Evolutionary conservation across 2,888 invertebrate genomes (phyloP), one percentile per base, ranked within the genome.

Genomic region (Drosophila recens): DNA sequence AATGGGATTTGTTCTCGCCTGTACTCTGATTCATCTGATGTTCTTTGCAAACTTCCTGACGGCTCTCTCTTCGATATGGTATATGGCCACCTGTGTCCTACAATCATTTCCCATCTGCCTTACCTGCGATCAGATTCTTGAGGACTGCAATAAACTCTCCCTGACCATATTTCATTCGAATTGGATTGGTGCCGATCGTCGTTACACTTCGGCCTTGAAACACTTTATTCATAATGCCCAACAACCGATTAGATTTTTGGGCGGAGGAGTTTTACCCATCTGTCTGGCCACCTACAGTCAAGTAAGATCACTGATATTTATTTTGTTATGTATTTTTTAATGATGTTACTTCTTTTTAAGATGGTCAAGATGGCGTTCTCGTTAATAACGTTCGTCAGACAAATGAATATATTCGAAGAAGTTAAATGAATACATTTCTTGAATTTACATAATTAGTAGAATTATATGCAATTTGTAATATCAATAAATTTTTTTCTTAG

Each of bases 351-450:
- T 17, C 6, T 13, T 11, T 61, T 45, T 8, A 13, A 74, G 73
- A 57, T 69, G 30, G 59, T 69, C 15, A 74, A 74, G 6, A 53
- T 74, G 43, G 63, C 64, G 1, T 74, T 74, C 34, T 74, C 75
- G 0, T 13, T 74, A 17, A 57, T 69, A n/a, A 54, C 75, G 1
- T 75, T 62, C 9, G 56, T 69, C 0, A 64, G 38, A 11, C 69
- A 74, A 42, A 75, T 61, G 59, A 49, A 53, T 27, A 48, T 74
- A 10, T 64, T 75, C 20, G 70, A 65, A 5, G 57, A 62, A n/a
- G 20, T 61, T 3, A 56, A 61, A 11, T 27, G 9, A 43, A 46
- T 46, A 23, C n/a, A 3, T 11, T 17, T 23, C 13, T 10, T 15
- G 1, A 23, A 53, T 3, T 40, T 53, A 27, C 40, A 8, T 20